Base-by-base conservation (phyloP, 2,113 vertebrate species). In the Aegypius monachus region DNA sequence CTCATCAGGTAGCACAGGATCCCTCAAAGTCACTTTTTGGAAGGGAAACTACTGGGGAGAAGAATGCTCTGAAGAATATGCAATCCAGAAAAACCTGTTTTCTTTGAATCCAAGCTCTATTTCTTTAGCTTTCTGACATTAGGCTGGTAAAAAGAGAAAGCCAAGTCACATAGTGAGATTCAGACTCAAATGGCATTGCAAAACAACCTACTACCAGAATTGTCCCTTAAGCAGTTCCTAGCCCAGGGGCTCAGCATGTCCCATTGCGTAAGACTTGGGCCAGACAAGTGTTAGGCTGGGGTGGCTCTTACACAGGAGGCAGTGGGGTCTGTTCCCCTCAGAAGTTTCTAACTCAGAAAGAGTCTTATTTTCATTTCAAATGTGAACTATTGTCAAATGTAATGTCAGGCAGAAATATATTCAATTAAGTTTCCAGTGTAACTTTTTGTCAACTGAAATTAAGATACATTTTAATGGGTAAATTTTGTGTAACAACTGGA, bases 281-380 rank as follows among this genome's bases (percentile, higher is more conserved):
- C n/a, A 81, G 7, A 27, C 0, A 1, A 48, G 22, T 13, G 7
- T 12, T 25, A 53, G 50, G 56, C 40, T 3, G 8, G n/a, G 6
- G 27, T 58, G n/a, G 42, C 40, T 61, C 20, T 73, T 71, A 66
- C 25, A 32, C 8, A 61, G 25, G 31, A 70, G 43, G 19, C 20
- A 29, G 13, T 29, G 7, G 26, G 8, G 8, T 40, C 55, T 2
- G 0, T 36, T 62, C 16, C 59, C 18, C 65, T 89, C 29, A 65
- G n/a, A 85, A 70, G 21, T 26, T 81, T 55, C 27, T 48, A 17
- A 50, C 84, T 79, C 36, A 73, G 23, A 10, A 55, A 12, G 6
- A 55, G 17, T 16, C 55, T 63, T 63, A 13, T 22, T 55, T 80
- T 65, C 70, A 65, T 67, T 95, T 94, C 34, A 80, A 48, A 55